Evolutionary conservation across 1,140 invertebrate species (phyloP).

Genomic region (Vanessa tameamea): DNA sequence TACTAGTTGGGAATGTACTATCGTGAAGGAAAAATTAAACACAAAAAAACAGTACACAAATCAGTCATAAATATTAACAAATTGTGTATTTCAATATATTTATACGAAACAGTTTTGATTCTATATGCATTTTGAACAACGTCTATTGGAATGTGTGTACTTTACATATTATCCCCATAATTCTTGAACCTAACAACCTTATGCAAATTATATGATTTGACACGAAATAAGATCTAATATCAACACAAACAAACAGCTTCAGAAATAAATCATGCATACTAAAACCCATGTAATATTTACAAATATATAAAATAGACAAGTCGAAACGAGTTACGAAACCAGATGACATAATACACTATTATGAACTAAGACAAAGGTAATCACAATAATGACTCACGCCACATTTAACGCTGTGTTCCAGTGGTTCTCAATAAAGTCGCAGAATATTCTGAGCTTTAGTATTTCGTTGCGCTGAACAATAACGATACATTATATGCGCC

Average conservation of each 20-base stretch:
- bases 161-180: too few species aligned
- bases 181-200: too few species aligned
- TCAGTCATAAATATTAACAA: too few species aligned
- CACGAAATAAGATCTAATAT: background rate
- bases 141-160: too few species aligned
- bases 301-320: background rate
- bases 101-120: too few species aligned
- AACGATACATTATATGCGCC: too few species aligned
- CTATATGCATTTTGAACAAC: too few species aligned
- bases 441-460: background rate
- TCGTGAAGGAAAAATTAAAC: too few species aligned
- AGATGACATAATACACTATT: conserved; percentile 9
- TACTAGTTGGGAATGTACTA: too few species aligned
- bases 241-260: background rate
- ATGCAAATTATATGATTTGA: background rate
- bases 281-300: conserved; percentile 4
- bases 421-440: background rate
- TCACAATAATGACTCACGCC: conserved; percentile 13
- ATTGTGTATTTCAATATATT: too few species aligned
- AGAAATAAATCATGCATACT: conserved; percentile 2
- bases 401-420: background rate
- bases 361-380: conserved; percentile 12
- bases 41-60: too few species aligned
- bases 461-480: too few species aligned
- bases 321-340: conserved; percentile 6